Conservation (phyloP, 2,797 vertebrate genomes). For the Sebastiscus albofasciatus region DNA sequence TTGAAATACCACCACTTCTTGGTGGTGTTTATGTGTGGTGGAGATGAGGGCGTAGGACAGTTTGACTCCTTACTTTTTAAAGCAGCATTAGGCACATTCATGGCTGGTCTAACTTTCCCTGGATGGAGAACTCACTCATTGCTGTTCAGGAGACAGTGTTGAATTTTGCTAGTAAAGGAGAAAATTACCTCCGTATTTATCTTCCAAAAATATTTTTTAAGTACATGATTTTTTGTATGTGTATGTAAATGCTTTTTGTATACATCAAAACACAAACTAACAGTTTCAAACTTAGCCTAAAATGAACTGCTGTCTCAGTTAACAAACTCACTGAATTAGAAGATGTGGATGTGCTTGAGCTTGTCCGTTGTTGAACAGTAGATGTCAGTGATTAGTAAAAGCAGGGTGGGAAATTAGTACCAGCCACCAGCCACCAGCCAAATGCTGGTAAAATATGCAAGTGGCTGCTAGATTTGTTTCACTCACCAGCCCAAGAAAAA, state of each 20-base stretch:
- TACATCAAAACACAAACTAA: too few species aligned
- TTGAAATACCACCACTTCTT: slow-evolving; percentile 33
- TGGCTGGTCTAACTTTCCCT: neutral
- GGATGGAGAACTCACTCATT: neutral
- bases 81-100: neutral
- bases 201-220: neutral
- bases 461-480: too few species aligned
- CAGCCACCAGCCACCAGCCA: too few species aligned
- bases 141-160: neutral
- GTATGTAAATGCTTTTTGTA: too few species aligned
- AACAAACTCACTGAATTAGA: neutral
- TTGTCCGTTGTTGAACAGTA: neutral
- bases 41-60: slow-evolving; percentile 15
- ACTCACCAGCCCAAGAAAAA: too few species aligned
- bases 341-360: neutral
- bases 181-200: neutral
- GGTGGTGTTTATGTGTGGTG: slow-evolving; percentile 13
- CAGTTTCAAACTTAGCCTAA: neutral
- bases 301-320: neutral
- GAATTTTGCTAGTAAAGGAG: neutral
- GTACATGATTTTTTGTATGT: neutral
- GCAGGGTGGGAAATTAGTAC: too few species aligned
- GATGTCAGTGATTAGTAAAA: neutral
- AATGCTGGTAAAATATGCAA: too few species aligned
- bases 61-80: neutral